These are phyloP conservation scores for Caretta caretta DNA, from an alignment of 2,113 vertebrate species.

Conservation along the genomic window DNA sequence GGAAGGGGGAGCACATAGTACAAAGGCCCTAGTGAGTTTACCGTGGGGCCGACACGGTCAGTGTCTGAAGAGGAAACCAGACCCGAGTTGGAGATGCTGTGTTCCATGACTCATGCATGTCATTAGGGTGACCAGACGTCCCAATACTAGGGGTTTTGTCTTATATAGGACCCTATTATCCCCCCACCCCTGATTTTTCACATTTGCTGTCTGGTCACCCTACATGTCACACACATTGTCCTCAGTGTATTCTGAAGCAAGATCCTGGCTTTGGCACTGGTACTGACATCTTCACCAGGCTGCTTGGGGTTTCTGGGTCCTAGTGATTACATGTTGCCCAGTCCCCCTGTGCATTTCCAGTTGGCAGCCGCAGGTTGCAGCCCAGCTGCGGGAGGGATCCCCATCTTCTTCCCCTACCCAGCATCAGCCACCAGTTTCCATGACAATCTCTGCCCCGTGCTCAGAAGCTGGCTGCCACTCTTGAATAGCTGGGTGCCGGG, in stretches of 20 bases:
- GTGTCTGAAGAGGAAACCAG: neutral
- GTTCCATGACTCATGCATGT: neutral
- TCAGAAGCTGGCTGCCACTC: neutral
- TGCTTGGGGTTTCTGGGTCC: neutral
- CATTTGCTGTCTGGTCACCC: neutral
- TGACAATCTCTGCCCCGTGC: neutral
- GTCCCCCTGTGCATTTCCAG: neutral
- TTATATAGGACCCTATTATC: neutral
- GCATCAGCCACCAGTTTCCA: neutral
- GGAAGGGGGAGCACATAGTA: neutral
- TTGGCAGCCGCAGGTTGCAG: neutral
- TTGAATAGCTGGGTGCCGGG: neutral
- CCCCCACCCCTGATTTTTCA: neutral
- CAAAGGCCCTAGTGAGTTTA: neutral
- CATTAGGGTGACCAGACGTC: too few relatives aligned
- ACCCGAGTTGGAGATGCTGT: neutral
- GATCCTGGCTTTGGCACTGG: neutral
- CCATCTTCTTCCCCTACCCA: neutral
- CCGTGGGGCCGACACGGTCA: neutral
- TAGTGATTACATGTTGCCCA: neutral
- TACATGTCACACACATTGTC: neutral
- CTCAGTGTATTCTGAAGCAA: neutral
- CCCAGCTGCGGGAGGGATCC: neutral
- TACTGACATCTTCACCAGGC: neutral
- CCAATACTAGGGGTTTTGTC: neutral